phyloP scores from a whole-genome alignment of 1,140 invertebrate species.

The Drosophila erecta region DNA sequence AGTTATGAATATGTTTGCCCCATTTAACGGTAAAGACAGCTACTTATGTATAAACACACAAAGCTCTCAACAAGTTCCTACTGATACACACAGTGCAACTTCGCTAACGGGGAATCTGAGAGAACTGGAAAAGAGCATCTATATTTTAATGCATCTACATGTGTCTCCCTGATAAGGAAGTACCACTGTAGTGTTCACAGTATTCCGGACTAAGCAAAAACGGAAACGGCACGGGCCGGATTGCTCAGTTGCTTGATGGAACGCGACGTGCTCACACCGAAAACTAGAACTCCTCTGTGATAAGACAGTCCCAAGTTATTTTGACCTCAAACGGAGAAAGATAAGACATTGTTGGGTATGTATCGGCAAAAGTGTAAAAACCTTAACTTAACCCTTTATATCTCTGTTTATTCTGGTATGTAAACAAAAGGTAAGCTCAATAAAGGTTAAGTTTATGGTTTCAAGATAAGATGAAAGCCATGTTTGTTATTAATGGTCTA shows the following conservation, averaged over 20 bases:
- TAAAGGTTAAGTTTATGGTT: background rate
- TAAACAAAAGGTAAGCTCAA: background rate
- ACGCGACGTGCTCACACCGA: constrained; percentile 56
- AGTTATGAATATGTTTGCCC: constrained; percentile 19
- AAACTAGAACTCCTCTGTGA: constrained; percentile 40
- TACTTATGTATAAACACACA: constrained; percentile 28
- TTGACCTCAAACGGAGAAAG: constrained; percentile 52
- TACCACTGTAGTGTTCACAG: constrained; percentile 9
- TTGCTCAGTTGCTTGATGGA: constrained; percentile 59
- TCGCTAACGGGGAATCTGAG: background rate
- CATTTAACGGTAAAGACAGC: constrained; percentile 9
- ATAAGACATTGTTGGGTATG: constrained; percentile 53
- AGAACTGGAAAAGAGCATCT: background rate
- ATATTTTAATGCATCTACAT: background rate
- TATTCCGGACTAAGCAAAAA: constrained; percentile 57
- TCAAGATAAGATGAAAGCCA: background rate
- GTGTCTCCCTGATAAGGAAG: constrained; percentile 5
- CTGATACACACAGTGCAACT: constrained; percentile 17
- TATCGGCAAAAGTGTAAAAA: constrained; percentile 7
- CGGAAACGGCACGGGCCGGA: constrained; percentile 50
- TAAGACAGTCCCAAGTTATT: constrained; percentile 45
- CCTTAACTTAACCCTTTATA: constrained; percentile 15
- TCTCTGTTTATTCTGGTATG: background rate
- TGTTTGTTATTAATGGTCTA: background rate
- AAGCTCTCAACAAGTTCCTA: constrained; percentile 20